Evolutionary conservation across 2,888 invertebrate genomes (phyloP), one percentile per base, ranked within the genome.

Genomic region (Noctua janthe): DNA sequence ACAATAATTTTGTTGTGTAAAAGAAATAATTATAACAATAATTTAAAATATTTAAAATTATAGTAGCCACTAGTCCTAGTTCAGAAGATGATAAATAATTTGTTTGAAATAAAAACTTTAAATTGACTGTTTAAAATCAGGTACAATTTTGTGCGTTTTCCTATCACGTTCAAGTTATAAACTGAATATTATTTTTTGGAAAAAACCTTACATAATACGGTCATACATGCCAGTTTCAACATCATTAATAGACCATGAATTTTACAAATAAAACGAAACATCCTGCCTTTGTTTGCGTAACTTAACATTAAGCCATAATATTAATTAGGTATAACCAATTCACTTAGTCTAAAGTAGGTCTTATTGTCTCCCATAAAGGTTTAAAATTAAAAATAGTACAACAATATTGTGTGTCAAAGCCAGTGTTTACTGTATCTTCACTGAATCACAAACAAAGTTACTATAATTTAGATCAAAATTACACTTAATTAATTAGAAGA

Each of bases 51-150:
- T 59, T 76, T 64, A 62, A 72, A 17, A 76, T 72, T 71, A 80
- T 59, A 72, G 10, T 78, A 74, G 74, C 78, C 66, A 54, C 6
- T 70, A 82, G 85, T 75, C 75, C 59, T 81, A 88, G 88, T 90
- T 90, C 81, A 90, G 59, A 83, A 83, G 43, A 51, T 74, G 49
- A 39, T 59, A 69, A 5, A 54, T 49, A 2, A 59, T 74, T 71
- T 74, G 20, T 15, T 59, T 66, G 8, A 13, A 49, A 8, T 39
- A 56, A 49, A 49, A 66, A 35, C 11, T n/a, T 43, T 62, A 47
- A 77, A 73, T 49, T 67, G 54, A 67, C 39, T 70, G 67, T 77
- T 35, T 17, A n/a, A 76, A 74, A 70, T 67, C 51, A 76, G 74
- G 62, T 72, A 87, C 43, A 71, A 51, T 67, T 71, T 77, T 71